These are phyloP conservation scores for Nasonia longicornis DNA, from an alignment of 1,140 invertebrate species.

Conservation along the genomic window DNA sequence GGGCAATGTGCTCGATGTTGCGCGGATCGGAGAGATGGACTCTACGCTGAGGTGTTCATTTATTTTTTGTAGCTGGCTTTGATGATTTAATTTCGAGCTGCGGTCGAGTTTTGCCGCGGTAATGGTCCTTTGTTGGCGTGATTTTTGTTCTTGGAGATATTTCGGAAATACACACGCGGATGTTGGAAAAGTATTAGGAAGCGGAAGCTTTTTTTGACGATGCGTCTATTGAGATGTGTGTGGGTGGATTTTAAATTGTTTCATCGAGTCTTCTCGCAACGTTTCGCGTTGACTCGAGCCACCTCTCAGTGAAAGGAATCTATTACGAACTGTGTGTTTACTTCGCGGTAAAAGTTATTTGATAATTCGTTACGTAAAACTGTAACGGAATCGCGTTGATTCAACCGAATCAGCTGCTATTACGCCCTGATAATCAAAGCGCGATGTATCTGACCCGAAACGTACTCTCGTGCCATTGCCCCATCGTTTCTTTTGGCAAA, in stretches of 20 bases:
- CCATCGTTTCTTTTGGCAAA: neutral
- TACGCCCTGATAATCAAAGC: too few species aligned
- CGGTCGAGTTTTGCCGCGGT: neutral
- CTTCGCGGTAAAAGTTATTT: neutral
- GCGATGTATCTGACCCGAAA: too few species aligned
- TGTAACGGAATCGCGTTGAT: neutral
- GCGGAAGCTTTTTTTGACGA: too few species aligned
- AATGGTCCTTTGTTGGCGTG: neutral
- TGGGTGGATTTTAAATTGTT: too few species aligned
- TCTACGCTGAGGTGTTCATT: conserved; percentile 15
- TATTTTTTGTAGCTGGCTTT: conserved; percentile 6
- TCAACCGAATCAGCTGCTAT: neutral
- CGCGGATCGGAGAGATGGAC: neutral
- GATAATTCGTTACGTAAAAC: neutral
- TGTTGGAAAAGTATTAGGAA: too few species aligned
- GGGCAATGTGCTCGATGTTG: neutral
- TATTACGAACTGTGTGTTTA: neutral
- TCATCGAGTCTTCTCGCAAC: too few species aligned
- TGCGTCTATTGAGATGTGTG: too few species aligned
- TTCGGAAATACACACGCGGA: neutral
- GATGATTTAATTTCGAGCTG: conserved; percentile 20
- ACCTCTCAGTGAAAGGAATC: too few species aligned
- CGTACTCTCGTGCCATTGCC: neutral
- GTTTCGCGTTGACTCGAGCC: too few species aligned
- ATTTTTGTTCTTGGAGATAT: neutral